Evolutionary conservation across 2,113 vertebrate species (phyloP), one percentile per base, ranked within the genome.

Genomic region (Hyla sarda): DNA sequence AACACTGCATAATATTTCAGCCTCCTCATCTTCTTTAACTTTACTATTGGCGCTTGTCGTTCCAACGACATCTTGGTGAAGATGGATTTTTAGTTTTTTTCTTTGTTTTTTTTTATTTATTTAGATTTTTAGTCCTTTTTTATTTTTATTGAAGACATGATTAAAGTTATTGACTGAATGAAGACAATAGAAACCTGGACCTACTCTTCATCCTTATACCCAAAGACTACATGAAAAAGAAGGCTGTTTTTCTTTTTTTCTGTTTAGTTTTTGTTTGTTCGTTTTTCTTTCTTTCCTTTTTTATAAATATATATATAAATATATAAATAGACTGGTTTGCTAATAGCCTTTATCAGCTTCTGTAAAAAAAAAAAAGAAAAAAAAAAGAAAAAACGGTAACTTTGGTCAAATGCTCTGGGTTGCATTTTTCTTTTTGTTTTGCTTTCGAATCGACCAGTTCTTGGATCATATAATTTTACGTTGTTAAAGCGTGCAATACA

Each of bases 61-160:
- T 92, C 96, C 96, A 94, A 96, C 92, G 47, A 95, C 94, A 67
- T 97, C 95, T 95, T 98, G 97, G 95, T 98, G 97, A 98, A 94
- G 91, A 90, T 89, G 88, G 88, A 90, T 52, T 83, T 58, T 85
- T 87, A 50, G 2, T 28, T 84, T 58, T 82, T 87, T 85, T 58
- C 8, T 14, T 89, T 75, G 88, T 89, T 52, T 10, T 85, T 45
- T 84, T 45, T 28, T 28, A 2, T 82, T 82, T 25, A 21, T 50
- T 3, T 88, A 88, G 80, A 88, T 90, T 48, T 86, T 91, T 92
- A 89, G 71, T 88, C 90, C 91, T 91, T 89, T 84, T 84, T 88
- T 90, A 87, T 87, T 88, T 83, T 87, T 89, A 92, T 80, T 89
- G 28, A 89, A 72, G 73, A 87, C n/a, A 73, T 87, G 87, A 54